These are phyloP conservation scores for Phymastichus coffea DNA, from an alignment of 1,140 invertebrate species.

Conservation along the genomic window DNA sequence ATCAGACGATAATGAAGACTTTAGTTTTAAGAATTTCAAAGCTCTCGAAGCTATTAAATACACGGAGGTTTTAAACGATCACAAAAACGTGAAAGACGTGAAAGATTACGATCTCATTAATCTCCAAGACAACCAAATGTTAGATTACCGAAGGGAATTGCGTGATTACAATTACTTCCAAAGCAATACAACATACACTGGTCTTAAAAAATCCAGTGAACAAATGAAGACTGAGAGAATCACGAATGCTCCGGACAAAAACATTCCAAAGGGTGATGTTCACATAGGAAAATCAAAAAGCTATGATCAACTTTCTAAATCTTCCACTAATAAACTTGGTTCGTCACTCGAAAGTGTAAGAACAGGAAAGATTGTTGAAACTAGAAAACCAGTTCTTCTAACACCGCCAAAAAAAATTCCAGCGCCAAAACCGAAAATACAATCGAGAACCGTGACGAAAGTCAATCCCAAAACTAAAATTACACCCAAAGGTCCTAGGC, in stretches of 20 bases:
- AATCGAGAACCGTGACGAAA: conserved; percentile 29
- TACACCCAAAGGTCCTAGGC: neutral
- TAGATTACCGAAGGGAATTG: neutral
- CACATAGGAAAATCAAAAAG: conserved; percentile 43
- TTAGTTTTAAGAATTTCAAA: conserved; percentile 30
- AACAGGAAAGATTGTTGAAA: conserved; percentile 6
- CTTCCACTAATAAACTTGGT: conserved; percentile 13
- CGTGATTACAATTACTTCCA: conserved; percentile 1
- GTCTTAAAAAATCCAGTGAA: conserved; percentile 11
- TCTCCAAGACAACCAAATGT: neutral
- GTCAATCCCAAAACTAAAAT: conserved; percentile 15
- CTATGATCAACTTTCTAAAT: conserved; percentile 44
- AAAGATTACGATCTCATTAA: conserved; percentile 16
- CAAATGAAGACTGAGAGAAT: conserved; percentile 19
- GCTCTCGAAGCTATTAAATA: conserved; percentile 12
- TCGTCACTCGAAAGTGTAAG: conserved; percentile 15
- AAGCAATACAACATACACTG: neutral
- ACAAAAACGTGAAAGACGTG: conserved; percentile 24
- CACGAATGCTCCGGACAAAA: conserved; percentile 24
- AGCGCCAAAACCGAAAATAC: conserved; percentile 29
- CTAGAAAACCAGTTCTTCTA: neutral
- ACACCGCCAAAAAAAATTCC: conserved; percentile 14
- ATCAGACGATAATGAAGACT: conserved; percentile 22
- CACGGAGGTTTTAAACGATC: conserved; percentile 13
- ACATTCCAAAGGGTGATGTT: conserved; percentile 28